A percentile compares a stretch with the other conserved stretches of the same genome.
phyloP scores from a whole-genome alignment of 2,113 vertebrate genomes.

The Pedetes capensis region DNA sequence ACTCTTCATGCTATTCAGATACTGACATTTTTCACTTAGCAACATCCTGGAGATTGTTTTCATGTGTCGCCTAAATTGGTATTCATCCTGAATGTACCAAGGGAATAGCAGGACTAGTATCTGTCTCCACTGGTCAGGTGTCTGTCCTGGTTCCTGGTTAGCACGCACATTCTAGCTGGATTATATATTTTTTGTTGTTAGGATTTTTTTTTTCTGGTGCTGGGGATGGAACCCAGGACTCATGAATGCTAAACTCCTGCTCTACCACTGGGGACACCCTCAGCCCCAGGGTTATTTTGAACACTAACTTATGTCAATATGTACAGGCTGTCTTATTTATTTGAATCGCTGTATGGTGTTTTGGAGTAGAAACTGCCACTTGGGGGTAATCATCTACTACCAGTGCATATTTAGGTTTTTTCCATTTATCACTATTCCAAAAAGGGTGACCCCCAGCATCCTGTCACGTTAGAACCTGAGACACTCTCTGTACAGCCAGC shows the following conservation, averaged over 20 bases:
- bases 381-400: background rate
- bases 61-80: conserved; percentile 35
- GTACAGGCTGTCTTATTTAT: accelerated
- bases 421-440: background rate
- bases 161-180: no score
- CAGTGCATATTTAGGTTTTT: background rate
- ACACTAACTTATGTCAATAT: background rate
- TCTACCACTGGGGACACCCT: no score
- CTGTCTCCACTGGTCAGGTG: background rate
- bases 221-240: no score
- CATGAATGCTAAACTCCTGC: background rate
- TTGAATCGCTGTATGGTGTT: background rate
- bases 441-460: background rate
- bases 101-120: background rate
- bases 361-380: no score
- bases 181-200: no score
- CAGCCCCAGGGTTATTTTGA: background rate
- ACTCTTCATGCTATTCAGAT: background rate
- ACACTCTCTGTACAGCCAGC: background rate
- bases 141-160: background rate
- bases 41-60: conserved; percentile 18
- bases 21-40: conserved; percentile 49
- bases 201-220: background rate
- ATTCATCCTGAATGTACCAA: background rate
- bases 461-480: background rate